Evolutionary conservation across 1,140 invertebrate genomes (phyloP).

Genomic region (Oedothorax gibbosus): DNA sequence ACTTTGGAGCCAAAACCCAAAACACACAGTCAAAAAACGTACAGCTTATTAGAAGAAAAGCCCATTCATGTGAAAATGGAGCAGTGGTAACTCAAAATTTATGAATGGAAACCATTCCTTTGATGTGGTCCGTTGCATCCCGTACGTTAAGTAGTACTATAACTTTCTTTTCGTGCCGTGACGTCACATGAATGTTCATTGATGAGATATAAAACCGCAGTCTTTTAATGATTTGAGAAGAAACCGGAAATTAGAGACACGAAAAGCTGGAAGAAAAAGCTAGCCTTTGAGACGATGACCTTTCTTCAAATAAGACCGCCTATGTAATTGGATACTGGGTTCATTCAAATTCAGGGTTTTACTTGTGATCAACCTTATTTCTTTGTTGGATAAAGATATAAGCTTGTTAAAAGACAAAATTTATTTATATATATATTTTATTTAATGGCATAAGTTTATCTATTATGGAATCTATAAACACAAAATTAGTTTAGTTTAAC

Average conservation of each 20-base stretch:
- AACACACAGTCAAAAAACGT: too few species aligned
- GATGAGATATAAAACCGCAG: slow-evolving; percentile 23
- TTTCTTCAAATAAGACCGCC: neutral
- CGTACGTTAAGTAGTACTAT: slow-evolving; percentile 14
- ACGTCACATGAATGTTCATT: slow-evolving; percentile 1
- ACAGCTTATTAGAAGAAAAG: too few species aligned
- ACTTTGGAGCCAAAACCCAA: too few species aligned
- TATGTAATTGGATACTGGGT: too few species aligned
- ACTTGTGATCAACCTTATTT: too few species aligned
- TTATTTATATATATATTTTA: too few species aligned
- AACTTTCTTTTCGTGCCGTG: slow-evolving; percentile 20
- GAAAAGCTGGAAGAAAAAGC: slow-evolving; percentile 3
- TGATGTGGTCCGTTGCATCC: slow-evolving; percentile 15
- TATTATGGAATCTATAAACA: too few species aligned
- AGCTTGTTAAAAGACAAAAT: too few species aligned
- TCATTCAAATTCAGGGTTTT: too few species aligned
- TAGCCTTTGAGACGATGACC: slow-evolving; percentile 18
- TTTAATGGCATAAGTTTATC: too few species aligned
- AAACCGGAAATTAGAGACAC: slow-evolving; percentile 24
- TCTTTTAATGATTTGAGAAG: slow-evolving; percentile 21
- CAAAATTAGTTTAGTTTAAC: too few species aligned
- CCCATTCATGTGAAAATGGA: neutral
- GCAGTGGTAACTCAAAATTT: slow-evolving; percentile 14
- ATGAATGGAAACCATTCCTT: slow-evolving; percentile 18
- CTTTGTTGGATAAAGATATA: too few species aligned